A percentile compares a stretch with the other conserved stretches of the same genome.
These are phyloP conservation scores for Chrysolina haemoptera DNA, from an alignment of 2,888 invertebrate genomes.

Conservation along the genomic window DNA sequence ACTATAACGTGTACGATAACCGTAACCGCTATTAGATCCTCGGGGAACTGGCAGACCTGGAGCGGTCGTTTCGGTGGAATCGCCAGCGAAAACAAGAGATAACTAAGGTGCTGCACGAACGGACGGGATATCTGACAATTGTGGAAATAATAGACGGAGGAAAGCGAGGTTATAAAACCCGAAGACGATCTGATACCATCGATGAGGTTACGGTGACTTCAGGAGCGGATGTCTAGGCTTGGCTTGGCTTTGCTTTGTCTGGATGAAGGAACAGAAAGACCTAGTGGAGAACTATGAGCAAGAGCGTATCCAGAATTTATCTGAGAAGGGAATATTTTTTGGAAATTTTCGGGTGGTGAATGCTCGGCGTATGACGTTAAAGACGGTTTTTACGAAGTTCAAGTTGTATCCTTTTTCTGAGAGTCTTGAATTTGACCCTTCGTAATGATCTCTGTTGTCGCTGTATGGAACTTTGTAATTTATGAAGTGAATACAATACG, in stretches of 20 bases:
- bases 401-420: no score
- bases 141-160: constrained; percentile 66
- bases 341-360: no score
- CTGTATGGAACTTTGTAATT: no score
- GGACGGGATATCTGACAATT: constrained; percentile 66
- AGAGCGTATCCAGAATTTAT: no score
- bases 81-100: constrained; percentile 65
- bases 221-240: constrained; percentile 41
- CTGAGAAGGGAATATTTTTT: no score
- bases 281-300: no score
- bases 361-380: no score
- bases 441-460: no score
- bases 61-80: constrained; percentile 60
- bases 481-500: no score
- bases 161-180: constrained; percentile 65
- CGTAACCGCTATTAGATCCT: constrained; percentile 67
- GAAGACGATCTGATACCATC: constrained; percentile 63
- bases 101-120: constrained; percentile 64
- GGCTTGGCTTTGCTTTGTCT: constrained; percentile 34
- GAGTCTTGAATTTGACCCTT: no score
- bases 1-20: constrained; percentile 69
- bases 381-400: no score
- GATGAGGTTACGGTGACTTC: constrained; percentile 61
- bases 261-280: constrained; percentile 43
- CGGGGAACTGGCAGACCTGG: constrained; percentile 63